A percentile compares a stretch with the other conserved stretches of the same genome.
These are phyloP conservation scores for Peromyscus nudipes DNA, from an alignment of 2,797 vertebrate species.

Conservation along the genomic window DNA sequence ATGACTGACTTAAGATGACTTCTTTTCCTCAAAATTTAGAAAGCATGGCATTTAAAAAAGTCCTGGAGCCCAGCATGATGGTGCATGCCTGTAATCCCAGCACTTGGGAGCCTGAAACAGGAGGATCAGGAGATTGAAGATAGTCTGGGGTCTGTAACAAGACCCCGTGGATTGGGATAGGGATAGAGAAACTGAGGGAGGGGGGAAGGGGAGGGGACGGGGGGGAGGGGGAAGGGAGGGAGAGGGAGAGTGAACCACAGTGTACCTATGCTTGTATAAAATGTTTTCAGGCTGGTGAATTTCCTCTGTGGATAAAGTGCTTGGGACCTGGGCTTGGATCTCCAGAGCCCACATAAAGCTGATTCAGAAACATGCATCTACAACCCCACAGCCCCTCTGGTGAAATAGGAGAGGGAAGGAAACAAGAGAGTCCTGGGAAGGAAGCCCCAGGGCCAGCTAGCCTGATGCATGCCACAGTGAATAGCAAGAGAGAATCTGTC, in stretches of 20 bases:
- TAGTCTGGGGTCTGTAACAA: background rate
- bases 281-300: background rate
- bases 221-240: too few species aligned
- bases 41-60: background rate
- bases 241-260: background rate
- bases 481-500: background rate
- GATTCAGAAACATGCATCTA: background rate
- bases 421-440: background rate
- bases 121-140: background rate
- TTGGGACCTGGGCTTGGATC: background rate
- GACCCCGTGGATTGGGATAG: background rate
- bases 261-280: background rate
- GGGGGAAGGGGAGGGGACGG: accelerated
- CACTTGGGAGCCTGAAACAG: background rate
- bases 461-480: too few species aligned
- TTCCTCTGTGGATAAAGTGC: background rate
- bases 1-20: background rate
- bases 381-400: background rate
- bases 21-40: slow-evolving; percentile 31
- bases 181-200: background rate
- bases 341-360: background rate
- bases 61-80: background rate
- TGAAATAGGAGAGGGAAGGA: background rate
- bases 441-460: background rate
- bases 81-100: background rate